Conservation (phyloP, 1,140 invertebrate genomes). For the Catajapyx aquilonaris region DNA sequence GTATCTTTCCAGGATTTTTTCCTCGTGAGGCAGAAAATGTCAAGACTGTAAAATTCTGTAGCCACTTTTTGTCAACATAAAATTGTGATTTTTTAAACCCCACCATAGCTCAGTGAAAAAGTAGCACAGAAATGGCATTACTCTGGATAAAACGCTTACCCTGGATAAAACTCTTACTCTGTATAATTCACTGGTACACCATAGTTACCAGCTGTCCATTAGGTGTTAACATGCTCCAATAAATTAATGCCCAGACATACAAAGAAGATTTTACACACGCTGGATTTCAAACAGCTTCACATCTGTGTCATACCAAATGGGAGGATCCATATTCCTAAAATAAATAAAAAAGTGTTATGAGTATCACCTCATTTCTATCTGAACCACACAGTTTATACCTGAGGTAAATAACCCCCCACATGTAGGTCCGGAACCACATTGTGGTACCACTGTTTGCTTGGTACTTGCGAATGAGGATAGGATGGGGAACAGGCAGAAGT, state of each 20-base stretch:
- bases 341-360: slow-evolving; percentile 14
- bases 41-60: too few species aligned
- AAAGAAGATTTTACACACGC: slow-evolving; percentile 36
- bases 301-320: slow-evolving; percentile 98
- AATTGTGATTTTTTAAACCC: too few species aligned
- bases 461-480: slow-evolving; percentile 96
- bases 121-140: too few species aligned
- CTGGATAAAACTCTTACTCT: too few species aligned
- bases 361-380: neutral
- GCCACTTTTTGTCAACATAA: too few species aligned
- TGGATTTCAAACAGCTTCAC: slow-evolving; percentile 98
- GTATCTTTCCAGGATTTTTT: too few species aligned
- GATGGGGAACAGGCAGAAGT: slow-evolving; percentile 92
- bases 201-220: too few species aligned
- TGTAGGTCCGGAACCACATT: slow-evolving; percentile 97
- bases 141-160: too few species aligned
- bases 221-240: neutral
- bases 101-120: too few species aligned
- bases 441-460: slow-evolving; percentile 95
- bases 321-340: slow-evolving; percentile 87
- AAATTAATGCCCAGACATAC: too few species aligned
- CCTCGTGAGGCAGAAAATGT: too few species aligned
- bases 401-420: slow-evolving; percentile 98
- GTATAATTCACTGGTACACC: too few species aligned
- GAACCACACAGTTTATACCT: slow-evolving; percentile 29